These are phyloP conservation scores for Balaeniceps rex DNA, from an alignment of 2,113 vertebrate species.

Conservation along the genomic window DNA sequence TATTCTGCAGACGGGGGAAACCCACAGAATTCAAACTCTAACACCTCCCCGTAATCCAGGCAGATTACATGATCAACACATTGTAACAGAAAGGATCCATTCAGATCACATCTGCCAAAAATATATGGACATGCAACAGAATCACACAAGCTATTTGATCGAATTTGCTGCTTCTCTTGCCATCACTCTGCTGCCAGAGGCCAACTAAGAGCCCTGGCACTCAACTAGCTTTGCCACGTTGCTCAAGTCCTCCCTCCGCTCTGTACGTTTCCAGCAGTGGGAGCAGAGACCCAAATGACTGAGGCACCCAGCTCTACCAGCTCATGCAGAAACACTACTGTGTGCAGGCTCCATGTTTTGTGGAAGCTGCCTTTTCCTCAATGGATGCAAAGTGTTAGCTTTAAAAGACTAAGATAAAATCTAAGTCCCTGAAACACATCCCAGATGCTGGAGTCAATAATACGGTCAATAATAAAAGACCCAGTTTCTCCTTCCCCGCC, in stretches of 20 bases:
- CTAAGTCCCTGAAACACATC: background rate
- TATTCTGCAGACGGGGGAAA: background rate
- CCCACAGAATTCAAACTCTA: background rate
- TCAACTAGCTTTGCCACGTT: background rate
- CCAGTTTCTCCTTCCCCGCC: background rate
- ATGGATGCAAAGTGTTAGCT: background rate
- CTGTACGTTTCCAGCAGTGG: background rate
- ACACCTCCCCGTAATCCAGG: background rate
- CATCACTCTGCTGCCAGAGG: background rate
- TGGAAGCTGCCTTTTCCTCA: background rate
- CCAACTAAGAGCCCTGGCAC: background rate
- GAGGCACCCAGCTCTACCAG: background rate
- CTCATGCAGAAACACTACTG: background rate
- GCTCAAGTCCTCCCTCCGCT: background rate
- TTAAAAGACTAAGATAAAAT: background rate
- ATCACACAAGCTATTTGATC: background rate
- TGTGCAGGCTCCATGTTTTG: accelerated
- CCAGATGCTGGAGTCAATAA: background rate
- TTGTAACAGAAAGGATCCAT: background rate
- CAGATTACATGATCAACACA: background rate
- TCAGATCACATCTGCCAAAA: background rate
- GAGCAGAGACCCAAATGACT: background rate
- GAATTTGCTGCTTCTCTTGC: background rate
- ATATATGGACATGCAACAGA: background rate
- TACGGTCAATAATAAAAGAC: background rate